phyloP scores from a whole-genome alignment of 2,113 vertebrate species.

The Campylorhamphus procurvoides region DNA sequence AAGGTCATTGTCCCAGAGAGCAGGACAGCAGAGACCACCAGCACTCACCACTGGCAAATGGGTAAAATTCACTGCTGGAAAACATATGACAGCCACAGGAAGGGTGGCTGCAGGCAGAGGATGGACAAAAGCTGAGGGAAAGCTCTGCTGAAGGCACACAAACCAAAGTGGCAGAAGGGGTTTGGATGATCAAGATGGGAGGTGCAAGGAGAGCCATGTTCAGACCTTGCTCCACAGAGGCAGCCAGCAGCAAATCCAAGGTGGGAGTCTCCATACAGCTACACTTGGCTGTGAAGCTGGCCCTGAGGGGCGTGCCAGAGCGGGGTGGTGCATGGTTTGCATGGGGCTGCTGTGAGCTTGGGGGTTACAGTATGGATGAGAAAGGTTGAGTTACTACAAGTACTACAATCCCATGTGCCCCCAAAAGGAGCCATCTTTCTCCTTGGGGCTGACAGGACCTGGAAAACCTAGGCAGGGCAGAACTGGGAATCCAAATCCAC shows the following conservation, averaged over 20 bases:
- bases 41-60: neutral
- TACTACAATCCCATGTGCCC: neutral
- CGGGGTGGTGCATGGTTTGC: neutral
- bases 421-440: neutral
- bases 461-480: neutral
- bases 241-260: neutral
- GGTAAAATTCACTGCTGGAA: neutral
- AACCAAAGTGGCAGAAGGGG: neutral
- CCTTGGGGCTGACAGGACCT: neutral
- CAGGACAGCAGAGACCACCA: neutral
- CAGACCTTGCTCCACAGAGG: neutral
- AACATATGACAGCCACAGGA: neutral
- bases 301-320: neutral
- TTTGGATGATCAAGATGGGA: neutral
- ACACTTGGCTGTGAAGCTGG: accelerated
- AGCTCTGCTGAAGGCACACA: neutral
- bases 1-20: neutral
- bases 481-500: neutral
- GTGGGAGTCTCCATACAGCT: neutral
- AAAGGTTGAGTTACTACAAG: neutral
- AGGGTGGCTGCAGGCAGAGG: neutral
- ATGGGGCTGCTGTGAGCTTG: neutral
- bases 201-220: neutral
- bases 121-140: neutral
- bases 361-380: neutral